Base-by-base conservation (phyloP, 2,113 vertebrate species). In the Entomyzon cyanotis region DNA sequence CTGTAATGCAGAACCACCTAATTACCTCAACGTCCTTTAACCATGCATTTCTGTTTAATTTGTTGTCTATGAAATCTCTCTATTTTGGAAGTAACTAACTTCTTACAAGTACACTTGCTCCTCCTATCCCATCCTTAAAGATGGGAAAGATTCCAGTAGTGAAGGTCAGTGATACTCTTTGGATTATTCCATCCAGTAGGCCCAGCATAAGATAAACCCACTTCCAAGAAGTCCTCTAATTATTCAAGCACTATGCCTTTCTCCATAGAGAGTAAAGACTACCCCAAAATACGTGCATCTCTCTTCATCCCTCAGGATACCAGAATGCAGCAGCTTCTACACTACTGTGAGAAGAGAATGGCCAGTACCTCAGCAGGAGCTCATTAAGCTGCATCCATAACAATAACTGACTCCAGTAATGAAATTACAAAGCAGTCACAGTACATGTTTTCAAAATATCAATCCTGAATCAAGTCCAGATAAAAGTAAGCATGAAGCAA, bases 311-410 rank as follows among this genome's bases (percentile, higher is more conserved):
- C 63, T 87, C n/a, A 69, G 46, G 68, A 79, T 22, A 84, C 63
- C n/a, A 89, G 59, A 78, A 84, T 27, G 31, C 37, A 92, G 27
- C 1, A 15, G 84, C 47, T 84, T 87, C 68, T 49, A 68, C 47
- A 17, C 35, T 78, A 25, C 35, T 41, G 16, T 1, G 4, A 24
- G 65, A 84, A 70, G 21, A 78, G 49, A 84, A 89, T 25, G 46
- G 63, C 53, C 71, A 82, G 49, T 44, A 82, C 27, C 69, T 90
- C 74, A 85, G 46, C 31, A 82, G 83, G n/a, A 87, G 78, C 93
- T 89, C 91, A 89, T 91, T 85, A 76, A 84, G 20, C 33, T 73
- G 23, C 87, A 58, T 91, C 70, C 81, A 18, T 84, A 94, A 69
- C 69, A 76, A 44, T 84, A 82, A 79, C 74, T 49, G 76, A 84